These are phyloP conservation scores for Carabus problematicus DNA, from an alignment of 2,888 invertebrate species.

Conservation along the genomic window DNA sequence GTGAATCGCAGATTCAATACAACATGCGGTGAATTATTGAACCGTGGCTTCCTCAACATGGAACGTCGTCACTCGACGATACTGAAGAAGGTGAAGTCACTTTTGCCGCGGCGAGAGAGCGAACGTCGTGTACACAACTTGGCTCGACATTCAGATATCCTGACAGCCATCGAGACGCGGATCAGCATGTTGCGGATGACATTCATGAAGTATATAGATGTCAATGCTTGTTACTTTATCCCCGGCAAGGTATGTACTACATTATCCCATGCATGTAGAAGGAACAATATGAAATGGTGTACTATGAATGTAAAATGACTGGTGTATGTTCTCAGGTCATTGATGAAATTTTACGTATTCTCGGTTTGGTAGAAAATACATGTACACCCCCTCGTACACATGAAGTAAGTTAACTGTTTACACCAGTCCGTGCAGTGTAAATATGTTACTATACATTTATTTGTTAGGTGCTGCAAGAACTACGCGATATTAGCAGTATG, in stretches of 20 bases:
- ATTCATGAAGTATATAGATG: conserved; percentile 86
- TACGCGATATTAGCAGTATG: conserved; percentile 92
- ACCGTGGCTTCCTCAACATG: conserved; percentile 81
- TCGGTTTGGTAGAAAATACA: conserved; percentile 71
- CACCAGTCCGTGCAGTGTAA: background rate
- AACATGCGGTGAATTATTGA: conserved; percentile 76
- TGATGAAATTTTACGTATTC: conserved; percentile 83
- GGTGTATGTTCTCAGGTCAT: conserved; percentile 68
- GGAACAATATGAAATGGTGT: too few species aligned
- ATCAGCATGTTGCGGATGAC: conserved; percentile 94
- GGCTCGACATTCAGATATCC: conserved; percentile 87
- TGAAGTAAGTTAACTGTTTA: conserved; percentile 59
- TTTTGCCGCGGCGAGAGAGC: conserved; percentile 87
- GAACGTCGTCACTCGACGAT: conserved; percentile 79
- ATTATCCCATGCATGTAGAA: too few species aligned
- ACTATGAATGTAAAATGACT: conserved; percentile 1
- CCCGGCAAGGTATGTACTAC: conserved; percentile 79
- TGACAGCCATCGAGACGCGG: conserved; percentile 89
- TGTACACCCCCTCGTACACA: conserved; percentile 76
- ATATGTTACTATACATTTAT: background rate
- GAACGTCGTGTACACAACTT: conserved; percentile 85
- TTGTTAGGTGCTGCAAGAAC: conserved; percentile 72
- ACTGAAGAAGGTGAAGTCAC: conserved; percentile 79
- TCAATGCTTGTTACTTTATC: conserved; percentile 87
- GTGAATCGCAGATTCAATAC: conserved; percentile 80